A percentile compares a stretch with the other conserved stretches of the same genome.
Evolutionary conservation across 53 echinoderm and acorn worm genomes (phyloP).

Genomic region (Stichopus horrens): DNA sequence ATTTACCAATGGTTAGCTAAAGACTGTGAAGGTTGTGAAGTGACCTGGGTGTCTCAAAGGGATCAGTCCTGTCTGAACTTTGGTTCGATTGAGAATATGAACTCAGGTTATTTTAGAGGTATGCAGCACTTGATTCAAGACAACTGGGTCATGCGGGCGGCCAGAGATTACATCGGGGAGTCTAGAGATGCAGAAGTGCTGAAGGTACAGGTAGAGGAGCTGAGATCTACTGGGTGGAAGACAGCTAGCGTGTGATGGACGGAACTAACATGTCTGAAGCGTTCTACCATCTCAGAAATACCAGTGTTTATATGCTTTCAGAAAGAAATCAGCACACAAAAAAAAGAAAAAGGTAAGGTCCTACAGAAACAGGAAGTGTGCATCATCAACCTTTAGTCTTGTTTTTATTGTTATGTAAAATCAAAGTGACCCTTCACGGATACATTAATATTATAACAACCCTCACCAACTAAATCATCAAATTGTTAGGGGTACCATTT

Average conservation of each 20-base stretch:
- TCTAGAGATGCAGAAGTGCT: background rate
- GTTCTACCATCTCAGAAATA: background rate
- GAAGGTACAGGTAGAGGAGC: background rate
- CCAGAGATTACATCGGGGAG: background rate
- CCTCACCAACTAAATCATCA: too few species aligned
- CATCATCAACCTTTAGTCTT: too few species aligned
- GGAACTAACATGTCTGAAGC: background rate
- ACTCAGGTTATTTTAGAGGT: background rate
- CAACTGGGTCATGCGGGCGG: background rate
- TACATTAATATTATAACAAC: too few species aligned
- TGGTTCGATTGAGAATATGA: background rate
- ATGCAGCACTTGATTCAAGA: background rate
- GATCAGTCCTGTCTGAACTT: background rate
- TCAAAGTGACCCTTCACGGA: too few species aligned
- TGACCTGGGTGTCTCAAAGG: background rate
- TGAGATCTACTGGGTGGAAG: background rate
- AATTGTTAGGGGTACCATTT: too few species aligned
- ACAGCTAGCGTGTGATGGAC: conserved; percentile 4
- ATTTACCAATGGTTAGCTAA: background rate
- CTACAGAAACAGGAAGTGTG: too few species aligned
- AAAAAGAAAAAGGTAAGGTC: too few species aligned
- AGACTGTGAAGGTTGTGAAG: conserved; percentile 10
- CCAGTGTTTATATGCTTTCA: too few species aligned
- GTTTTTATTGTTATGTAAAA: too few species aligned
- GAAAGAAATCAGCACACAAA: too few species aligned